Evolutionary conservation across 23 tunicate genomes (phyloP).

Genomic region (Diplosoma virens): DNA sequence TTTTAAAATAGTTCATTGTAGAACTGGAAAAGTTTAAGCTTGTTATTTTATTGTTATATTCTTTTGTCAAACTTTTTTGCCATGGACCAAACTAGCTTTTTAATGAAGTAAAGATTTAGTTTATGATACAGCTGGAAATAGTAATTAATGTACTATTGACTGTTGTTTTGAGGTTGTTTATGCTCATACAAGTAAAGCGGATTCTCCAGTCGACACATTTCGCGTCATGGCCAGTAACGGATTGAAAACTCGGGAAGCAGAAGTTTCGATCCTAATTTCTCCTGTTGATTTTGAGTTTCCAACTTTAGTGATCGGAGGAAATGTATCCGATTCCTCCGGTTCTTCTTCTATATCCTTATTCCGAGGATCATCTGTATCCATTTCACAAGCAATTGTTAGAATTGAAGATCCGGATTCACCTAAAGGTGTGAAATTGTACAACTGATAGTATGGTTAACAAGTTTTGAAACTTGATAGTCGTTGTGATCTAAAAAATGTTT

Average conservation of each 20-base stretch:
- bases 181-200: conserved; percentile 64
- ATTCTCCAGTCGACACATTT: conserved; percentile 51
- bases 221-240: conserved; percentile 56
- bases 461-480: too few relatives aligned
- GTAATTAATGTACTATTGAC: too few relatives aligned
- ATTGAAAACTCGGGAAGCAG: conserved; percentile 53
- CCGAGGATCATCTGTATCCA: conserved; percentile 62
- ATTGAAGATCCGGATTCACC: conserved; percentile 64
- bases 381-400: conserved; percentile 35
- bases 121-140: too few relatives aligned
- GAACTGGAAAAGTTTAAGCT: too few relatives aligned
- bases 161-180: conserved; percentile 57
- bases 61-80: too few relatives aligned
- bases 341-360: conserved; percentile 33
- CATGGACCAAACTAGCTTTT: too few relatives aligned
- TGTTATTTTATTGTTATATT: too few relatives aligned
- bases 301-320: background rate
- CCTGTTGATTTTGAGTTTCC: conserved; percentile 61
- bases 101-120: too few relatives aligned
- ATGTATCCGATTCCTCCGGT: background rate
- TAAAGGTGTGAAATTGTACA: too few relatives aligned
- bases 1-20: too few relatives aligned
- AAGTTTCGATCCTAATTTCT: conserved; percentile 42
- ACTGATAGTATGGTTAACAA: too few relatives aligned
- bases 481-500: too few relatives aligned